Evolutionary conservation across 1,140 invertebrate genomes (phyloP).

Genomic region (Drosophila eugracilis): DNA sequence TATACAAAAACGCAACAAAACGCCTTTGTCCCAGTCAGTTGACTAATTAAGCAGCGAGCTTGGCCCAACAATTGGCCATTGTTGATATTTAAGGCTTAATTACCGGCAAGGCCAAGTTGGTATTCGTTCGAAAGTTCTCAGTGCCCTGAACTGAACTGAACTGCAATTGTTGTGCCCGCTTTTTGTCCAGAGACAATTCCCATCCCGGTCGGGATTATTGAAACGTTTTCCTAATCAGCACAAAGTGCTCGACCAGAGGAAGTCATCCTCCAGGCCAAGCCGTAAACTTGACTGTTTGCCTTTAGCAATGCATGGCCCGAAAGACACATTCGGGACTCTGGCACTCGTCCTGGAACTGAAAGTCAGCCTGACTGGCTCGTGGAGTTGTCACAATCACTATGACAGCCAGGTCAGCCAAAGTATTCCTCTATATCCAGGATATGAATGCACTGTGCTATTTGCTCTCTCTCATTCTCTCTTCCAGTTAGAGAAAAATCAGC

Average conservation of each 20-base stretch:
- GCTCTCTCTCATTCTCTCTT: constrained; percentile 19
- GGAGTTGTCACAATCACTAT: constrained; percentile 62
- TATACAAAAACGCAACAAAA: constrained; percentile 36
- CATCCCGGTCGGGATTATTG: constrained; percentile 58
- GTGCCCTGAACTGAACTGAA: constrained; percentile 55
- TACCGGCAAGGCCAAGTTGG: constrained; percentile 57
- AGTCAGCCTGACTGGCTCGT: constrained; percentile 3
- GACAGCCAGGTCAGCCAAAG: constrained; percentile 49
- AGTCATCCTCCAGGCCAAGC: constrained; percentile 4
- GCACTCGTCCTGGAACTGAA: not conserved
- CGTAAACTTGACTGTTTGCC: constrained; percentile 61
- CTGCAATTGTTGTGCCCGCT: constrained; percentile 58
- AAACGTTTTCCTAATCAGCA: constrained; percentile 79
- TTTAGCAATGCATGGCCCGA: constrained; percentile 46
- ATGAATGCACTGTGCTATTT: constrained; percentile 61
- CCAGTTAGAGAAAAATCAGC: not conserved
- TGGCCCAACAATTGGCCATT: constrained; percentile 66
- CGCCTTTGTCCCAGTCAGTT: constrained; percentile 49
- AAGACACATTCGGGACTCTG: constrained; percentile 44
- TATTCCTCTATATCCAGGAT: constrained; percentile 23
- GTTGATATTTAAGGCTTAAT: constrained; percentile 67
- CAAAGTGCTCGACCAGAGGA: constrained; percentile 57
- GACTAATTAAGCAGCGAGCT: constrained; percentile 61
- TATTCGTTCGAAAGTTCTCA: constrained; percentile 63
- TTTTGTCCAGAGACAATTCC: constrained; percentile 43